These are phyloP conservation scores for Colius striatus DNA, from an alignment of 2,113 vertebrate genomes.

Conservation along the genomic window DNA sequence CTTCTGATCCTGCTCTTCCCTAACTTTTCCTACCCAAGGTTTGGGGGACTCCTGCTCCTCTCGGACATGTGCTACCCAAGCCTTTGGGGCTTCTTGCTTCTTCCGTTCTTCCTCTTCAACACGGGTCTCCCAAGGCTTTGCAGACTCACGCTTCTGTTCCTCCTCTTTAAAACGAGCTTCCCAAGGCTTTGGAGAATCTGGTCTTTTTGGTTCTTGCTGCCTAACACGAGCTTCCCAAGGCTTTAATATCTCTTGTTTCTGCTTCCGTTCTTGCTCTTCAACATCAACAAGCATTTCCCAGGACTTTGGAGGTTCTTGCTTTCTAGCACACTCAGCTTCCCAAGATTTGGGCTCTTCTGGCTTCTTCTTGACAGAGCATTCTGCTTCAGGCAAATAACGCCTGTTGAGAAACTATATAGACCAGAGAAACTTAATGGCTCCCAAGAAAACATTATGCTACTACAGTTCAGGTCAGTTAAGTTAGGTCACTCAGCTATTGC, in stretches of 20 bases:
- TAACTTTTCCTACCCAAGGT: conserved; percentile 75
- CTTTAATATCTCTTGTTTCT: conserved; percentile 63
- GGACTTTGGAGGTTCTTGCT: conserved; percentile 83
- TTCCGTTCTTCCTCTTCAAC: conserved; percentile 63
- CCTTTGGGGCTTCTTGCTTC: conserved; percentile 81
- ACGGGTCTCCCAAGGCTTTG: conserved; percentile 72
- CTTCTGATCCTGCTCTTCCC: conserved; percentile 77
- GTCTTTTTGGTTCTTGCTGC: conserved; percentile 62
- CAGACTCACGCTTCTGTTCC: conserved; percentile 23
- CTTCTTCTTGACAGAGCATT: conserved; percentile 71
- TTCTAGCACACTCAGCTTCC: conserved; percentile 80
- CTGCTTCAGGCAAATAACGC: conserved; percentile 78
- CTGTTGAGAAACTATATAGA: conserved; percentile 88
- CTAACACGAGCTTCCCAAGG: conserved; percentile 70
- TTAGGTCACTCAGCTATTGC: conserved; percentile 14
- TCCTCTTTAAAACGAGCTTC: conserved; percentile 68
- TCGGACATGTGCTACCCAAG: conserved; percentile 75
- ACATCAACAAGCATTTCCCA: conserved; percentile 82
- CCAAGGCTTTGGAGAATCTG: conserved; percentile 70
- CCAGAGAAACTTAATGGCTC: conserved; percentile 66
- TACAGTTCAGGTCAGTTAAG: conserved; percentile 53
- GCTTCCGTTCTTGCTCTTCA: conserved; percentile 69
- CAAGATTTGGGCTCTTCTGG: conserved; percentile 70
- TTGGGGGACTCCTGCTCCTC: conserved; percentile 49
- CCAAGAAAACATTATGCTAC: conserved; percentile 51